A percentile compares a stretch with the other conserved stretches of the same genome.
These are phyloP conservation scores for Podarcis lilfordi DNA, from an alignment of 2,797 vertebrate species.

Conservation along the genomic window DNA sequence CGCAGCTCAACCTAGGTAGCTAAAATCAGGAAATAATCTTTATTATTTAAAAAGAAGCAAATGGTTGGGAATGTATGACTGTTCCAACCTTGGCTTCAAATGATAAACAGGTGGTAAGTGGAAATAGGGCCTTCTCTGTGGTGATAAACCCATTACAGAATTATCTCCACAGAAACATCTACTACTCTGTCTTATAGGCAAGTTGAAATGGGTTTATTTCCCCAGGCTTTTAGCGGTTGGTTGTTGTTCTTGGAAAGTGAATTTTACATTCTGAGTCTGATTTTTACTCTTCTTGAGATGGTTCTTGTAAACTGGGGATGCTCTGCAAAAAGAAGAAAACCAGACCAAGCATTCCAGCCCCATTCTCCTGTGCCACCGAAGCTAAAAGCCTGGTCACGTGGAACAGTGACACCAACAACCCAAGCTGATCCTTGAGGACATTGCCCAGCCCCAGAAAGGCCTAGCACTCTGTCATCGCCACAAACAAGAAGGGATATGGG, in stretches of 20 bases:
- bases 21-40: background rate
- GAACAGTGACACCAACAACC: background rate
- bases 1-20: no score
- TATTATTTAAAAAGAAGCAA: no score
- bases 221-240: background rate
- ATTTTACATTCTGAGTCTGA: background rate
- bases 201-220: background rate
- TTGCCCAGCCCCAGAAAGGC: background rate
- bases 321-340: no score
- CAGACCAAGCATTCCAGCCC: background rate
- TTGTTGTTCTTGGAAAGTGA: background rate
- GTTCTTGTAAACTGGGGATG: background rate
- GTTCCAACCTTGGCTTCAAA: background rate
- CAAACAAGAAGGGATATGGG: no score
- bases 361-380: background rate
- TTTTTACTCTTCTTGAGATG: background rate
- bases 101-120: no score
- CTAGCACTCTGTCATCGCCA: background rate
- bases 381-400: background rate
- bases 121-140: background rate
- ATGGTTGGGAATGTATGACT: no score
- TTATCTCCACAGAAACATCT: background rate
- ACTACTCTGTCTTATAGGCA: background rate
- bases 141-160: background rate
- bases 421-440: background rate